phyloP scores from a whole-genome alignment of 2,797 vertebrate species.

The Phylloscopus collybita region DNA sequence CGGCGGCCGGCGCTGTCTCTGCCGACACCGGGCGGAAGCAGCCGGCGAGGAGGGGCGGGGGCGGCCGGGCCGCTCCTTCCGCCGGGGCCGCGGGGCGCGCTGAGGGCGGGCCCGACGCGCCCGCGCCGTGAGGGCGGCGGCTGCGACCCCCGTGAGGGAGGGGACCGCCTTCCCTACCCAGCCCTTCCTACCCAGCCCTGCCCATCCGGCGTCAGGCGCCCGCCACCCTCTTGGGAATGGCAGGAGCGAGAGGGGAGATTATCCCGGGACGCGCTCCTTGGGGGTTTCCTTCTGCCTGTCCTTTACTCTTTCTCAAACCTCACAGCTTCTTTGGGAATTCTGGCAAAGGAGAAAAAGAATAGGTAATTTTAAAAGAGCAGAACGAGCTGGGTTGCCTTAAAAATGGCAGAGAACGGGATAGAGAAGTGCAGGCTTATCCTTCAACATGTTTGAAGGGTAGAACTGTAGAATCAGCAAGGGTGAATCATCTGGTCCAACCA shows the following conservation, averaged over 20 bases:
- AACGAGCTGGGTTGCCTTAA: accelerated
- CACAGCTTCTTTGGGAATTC: background rate
- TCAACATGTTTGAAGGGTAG: accelerated
- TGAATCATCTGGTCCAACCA: too few species aligned
- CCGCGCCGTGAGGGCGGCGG: background rate
- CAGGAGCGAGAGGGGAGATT: accelerated
- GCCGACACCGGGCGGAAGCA: slow-evolving; percentile 23
- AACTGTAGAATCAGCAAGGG: background rate
- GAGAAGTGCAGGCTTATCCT: background rate
- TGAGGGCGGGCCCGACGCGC: background rate
- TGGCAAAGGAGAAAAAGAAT: background rate
- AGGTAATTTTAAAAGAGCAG: background rate
- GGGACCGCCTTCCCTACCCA: accelerated
- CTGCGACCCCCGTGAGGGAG: accelerated
- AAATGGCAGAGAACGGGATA: background rate
- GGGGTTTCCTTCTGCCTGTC: background rate
- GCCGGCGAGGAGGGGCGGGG: background rate
- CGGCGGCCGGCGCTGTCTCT: background rate
- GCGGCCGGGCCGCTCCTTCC: slow-evolving; percentile 28
- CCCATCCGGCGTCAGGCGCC: accelerated
- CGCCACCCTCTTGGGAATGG: accelerated
- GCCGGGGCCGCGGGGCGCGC: background rate
- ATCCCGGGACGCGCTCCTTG: accelerated
- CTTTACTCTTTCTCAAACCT: background rate
- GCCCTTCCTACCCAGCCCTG: background rate